Evolutionary conservation across 2,888 invertebrate species (phyloP).

Genomic region (Drosophila melanocephala): DNA sequence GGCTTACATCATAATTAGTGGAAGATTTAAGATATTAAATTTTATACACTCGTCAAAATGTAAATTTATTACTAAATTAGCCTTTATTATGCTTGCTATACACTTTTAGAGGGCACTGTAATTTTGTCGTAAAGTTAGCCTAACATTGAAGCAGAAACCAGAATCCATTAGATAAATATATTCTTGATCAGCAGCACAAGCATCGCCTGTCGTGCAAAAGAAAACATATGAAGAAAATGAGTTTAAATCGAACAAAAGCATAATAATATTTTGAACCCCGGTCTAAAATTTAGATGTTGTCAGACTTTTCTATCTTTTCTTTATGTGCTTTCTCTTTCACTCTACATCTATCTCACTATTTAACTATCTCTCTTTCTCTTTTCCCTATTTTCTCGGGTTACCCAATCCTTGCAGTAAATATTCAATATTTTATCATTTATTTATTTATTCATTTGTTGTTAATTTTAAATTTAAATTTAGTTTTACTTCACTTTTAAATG

Average conservation of each 20-base stretch:
- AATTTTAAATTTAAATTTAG: background rate
- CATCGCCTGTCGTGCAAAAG: background rate
- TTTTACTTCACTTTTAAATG: background rate
- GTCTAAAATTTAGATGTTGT: rapidly evolving
- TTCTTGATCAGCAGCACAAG: background rate
- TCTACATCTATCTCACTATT: background rate
- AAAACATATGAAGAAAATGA: background rate
- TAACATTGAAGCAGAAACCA: background rate
- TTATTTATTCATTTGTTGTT: background rate
- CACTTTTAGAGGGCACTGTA: background rate
- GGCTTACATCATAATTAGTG: slow-evolving; percentile 14
- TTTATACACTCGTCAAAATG: background rate
- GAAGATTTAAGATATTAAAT: slow-evolving; percentile 4
- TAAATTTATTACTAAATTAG: background rate
- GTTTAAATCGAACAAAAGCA: background rate
- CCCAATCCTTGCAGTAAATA: no score
- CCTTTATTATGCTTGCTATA: background rate
- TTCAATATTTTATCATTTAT: no score
- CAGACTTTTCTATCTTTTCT: background rate
- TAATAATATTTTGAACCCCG: background rate
- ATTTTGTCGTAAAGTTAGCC: background rate
- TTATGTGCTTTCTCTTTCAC: background rate
- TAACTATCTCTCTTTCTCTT: no score
- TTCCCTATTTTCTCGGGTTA: no score
- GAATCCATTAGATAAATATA: background rate